Percentiles rank a stretch among this genome's conserved stretches.
Evolutionary conservation across 2,113 vertebrate genomes (phyloP).

Genomic region (Crotalus helleri): DNA sequence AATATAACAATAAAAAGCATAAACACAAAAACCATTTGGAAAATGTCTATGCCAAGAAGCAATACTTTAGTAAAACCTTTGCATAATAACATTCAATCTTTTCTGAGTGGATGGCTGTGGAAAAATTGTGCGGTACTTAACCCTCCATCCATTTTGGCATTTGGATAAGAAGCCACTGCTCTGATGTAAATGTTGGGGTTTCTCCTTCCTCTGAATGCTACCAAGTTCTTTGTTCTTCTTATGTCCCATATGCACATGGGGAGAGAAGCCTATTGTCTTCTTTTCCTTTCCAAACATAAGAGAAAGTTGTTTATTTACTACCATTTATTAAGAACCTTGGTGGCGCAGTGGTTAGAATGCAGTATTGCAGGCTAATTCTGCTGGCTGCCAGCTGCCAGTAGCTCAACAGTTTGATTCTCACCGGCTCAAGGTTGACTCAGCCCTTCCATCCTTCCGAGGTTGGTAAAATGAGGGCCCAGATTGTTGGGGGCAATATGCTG

Average conservation of each 20-base stretch:
- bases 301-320: not conserved
- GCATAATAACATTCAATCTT: slow-evolving; percentile 55
- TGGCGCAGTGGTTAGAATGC: not conserved
- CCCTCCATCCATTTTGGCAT: not conserved
- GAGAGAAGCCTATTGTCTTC: not conserved
- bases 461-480: not conserved
- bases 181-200: slow-evolving; percentile 53
- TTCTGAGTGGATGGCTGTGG: slow-evolving; percentile 55
- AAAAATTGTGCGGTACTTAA: slow-evolving; percentile 58
- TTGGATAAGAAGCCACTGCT: slow-evolving; percentile 48
- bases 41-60: not conserved
- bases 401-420: not conserved
- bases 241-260: not conserved
- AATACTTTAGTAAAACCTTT: slow-evolving; percentile 58
- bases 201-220: not conserved
- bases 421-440: not conserved
- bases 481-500: not conserved
- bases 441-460: not conserved
- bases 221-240: not conserved
- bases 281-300: not conserved
- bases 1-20: slow-evolving; percentile 15
- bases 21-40: slow-evolving; percentile 3
- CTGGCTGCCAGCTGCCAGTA: not conserved
- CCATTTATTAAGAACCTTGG: not conserved
- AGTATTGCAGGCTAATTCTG: not conserved